Percentiles rank a stretch among this genome's conserved stretches.
These are phyloP conservation scores for Endotricha flammealis DNA, from an alignment of 2,888 invertebrate genomes.

Conservation along the genomic window DNA sequence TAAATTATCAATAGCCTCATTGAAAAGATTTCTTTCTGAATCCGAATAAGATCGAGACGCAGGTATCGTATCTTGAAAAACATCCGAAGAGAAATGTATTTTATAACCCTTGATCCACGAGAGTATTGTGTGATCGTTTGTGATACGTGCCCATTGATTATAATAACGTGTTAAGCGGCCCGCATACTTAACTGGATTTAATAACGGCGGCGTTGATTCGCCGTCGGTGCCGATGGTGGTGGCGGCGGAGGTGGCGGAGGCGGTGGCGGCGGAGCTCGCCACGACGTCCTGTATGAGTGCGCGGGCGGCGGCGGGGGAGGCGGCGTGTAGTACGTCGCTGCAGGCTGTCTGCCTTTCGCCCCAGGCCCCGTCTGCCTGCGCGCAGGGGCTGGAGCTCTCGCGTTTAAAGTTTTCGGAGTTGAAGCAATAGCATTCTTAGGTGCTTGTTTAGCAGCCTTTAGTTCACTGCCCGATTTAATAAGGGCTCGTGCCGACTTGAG, in stretches of 20 bases:
- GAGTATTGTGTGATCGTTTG: neutral
- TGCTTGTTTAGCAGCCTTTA: no score
- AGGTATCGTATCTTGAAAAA: neutral
- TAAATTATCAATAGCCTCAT: neutral
- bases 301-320: no score
- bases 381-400: neutral
- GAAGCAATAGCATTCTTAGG: no score
- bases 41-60: neutral
- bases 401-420: neutral
- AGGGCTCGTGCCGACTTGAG: neutral
- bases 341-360: neutral
- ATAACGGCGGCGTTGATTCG: neutral
- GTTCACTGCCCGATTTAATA: neutral
- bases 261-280: no score
- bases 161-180: neutral
- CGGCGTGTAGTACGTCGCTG: no score
- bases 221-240: neutral
- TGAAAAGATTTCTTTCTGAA: neutral
- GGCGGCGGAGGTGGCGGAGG: no score
- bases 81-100: neutral
- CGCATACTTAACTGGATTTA: neutral
- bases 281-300: no score
- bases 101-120: conserved; percentile 1
- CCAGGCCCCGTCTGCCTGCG: neutral
- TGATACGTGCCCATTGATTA: neutral